A percentile compares a stretch with the other conserved stretches of the same genome.
phyloP scores from a whole-genome alignment of 1,140 invertebrate species.

The Helicoverpa armigera region DNA sequence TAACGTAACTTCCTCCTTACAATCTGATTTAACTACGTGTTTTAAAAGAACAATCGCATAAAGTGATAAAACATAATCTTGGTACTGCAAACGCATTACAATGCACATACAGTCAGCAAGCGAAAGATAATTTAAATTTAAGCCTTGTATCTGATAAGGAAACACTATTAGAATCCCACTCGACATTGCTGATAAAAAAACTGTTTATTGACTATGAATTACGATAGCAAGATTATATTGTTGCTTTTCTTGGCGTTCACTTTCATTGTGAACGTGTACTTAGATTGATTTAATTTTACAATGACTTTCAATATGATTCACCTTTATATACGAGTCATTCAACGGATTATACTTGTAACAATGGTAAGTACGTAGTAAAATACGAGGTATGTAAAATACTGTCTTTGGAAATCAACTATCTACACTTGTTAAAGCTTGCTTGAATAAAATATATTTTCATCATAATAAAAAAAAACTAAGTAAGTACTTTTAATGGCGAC shows the following conservation, averaged over 20 bases:
- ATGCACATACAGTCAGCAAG: background rate
- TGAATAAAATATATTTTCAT: no score
- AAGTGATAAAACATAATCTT: background rate
- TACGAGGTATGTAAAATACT: no score
- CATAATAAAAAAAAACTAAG: no score
- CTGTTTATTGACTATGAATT: constrained; percentile 56
- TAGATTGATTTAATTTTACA: background rate
- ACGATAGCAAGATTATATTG: constrained; percentile 53
- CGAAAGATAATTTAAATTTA: constrained; percentile 54
- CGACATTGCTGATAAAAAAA: constrained; percentile 56
- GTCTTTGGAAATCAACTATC: no score
- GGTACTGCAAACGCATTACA: constrained; percentile 26
- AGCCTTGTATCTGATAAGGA: constrained; percentile 57
- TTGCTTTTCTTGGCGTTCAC: constrained; percentile 12
- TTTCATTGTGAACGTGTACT: background rate
- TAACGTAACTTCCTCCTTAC: no score
- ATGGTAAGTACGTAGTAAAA: no score
- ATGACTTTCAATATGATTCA: background rate
- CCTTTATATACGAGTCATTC: constrained; percentile 8
- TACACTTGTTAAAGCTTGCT: no score
- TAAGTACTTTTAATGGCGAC: background rate
- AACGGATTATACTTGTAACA: background rate
- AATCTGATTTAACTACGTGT: background rate
- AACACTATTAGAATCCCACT: constrained; percentile 54
- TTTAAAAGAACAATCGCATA: background rate